phyloP scores from a whole-genome alignment of 2,113 vertebrate species.

The Petaurus breviceps region DNA sequence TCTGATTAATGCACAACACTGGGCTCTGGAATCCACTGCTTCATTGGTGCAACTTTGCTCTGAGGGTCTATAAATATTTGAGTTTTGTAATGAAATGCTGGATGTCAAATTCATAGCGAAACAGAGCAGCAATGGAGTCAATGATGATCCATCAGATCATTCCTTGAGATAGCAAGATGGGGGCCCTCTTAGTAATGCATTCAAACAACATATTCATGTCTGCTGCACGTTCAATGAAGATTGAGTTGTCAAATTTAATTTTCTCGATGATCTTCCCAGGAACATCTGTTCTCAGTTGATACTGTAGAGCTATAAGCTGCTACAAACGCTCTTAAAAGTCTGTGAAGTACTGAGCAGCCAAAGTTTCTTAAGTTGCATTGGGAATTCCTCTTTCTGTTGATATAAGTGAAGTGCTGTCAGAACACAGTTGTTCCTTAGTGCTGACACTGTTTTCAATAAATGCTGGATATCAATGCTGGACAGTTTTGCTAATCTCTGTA shows the following conservation, averaged over 20 bases:
- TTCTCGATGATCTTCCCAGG: slow-evolving; percentile 80
- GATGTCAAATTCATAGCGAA: slow-evolving; percentile 89
- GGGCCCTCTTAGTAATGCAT: slow-evolving; percentile 86
- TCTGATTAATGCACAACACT: slow-evolving; percentile 95
- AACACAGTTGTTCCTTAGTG: slow-evolving; percentile 61
- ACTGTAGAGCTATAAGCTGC: slow-evolving; percentile 90
- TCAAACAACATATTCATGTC: slow-evolving; percentile 88
- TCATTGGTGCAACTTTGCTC: slow-evolving; percentile 86
- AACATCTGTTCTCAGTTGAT: slow-evolving; percentile 85
- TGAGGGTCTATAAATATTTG: slow-evolving; percentile 85
- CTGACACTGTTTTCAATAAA: slow-evolving; percentile 84
- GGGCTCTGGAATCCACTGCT: slow-evolving; percentile 87
- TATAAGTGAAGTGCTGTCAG: slow-evolving; percentile 88
- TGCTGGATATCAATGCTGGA: slow-evolving; percentile 84
- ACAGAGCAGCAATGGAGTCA: slow-evolving; percentile 93
- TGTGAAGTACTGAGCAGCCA: slow-evolving; percentile 89
- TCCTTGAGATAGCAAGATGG: slow-evolving; percentile 86
- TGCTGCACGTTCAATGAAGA: slow-evolving; percentile 92
- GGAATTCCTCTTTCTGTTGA: slow-evolving; percentile 77
- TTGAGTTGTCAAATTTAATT: slow-evolving; percentile 86
- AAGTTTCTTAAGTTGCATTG: slow-evolving; percentile 83
- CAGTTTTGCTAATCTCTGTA: slow-evolving; percentile 89
- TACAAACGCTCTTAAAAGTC: slow-evolving; percentile 89
- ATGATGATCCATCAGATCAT: slow-evolving; percentile 89
- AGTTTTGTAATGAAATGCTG: slow-evolving; percentile 83